A percentile compares a stretch with the other conserved stretches of the same genome.
Conservation (phyloP, 2,113 vertebrate genomes). For the Rostratula benghalensis region DNA sequence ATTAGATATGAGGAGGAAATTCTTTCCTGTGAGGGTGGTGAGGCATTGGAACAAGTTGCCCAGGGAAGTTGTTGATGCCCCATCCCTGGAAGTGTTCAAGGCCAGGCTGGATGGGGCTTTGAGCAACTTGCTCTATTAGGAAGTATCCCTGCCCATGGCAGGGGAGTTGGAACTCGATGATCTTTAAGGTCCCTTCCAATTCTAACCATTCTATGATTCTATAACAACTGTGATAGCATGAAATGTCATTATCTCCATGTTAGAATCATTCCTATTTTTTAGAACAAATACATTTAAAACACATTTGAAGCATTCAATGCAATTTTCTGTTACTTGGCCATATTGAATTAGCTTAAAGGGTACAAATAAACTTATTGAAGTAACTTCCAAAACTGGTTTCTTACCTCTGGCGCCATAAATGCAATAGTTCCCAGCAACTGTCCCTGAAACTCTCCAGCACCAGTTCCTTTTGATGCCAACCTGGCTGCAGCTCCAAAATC, state of each 20-base stretch:
- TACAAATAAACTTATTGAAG: neutral
- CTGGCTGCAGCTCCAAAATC: conserved; percentile 91
- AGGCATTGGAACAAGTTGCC: too few species aligned
- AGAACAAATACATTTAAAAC: neutral
- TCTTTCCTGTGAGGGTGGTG: too few species aligned
- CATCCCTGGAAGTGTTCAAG: too few species aligned
- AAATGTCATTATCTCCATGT: neutral
- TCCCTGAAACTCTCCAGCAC: conserved; percentile 91
- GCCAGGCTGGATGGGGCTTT: too few species aligned
- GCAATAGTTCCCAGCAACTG: conserved; percentile 90
- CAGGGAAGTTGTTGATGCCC: too few species aligned
- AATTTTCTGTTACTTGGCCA: neutral
- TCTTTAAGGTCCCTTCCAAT: too few species aligned
- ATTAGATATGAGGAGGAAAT: too few species aligned
- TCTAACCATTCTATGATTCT: too few species aligned
- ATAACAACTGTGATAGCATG: neutral
- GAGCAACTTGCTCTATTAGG: too few species aligned
- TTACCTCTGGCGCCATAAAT: conserved; percentile 93
- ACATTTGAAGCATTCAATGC: neutral
- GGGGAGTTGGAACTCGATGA: too few species aligned
- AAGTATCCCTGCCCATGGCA: too few species aligned
- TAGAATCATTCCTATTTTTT: neutral
- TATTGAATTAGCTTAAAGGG: neutral
- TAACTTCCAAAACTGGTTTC: conserved; percentile 26
- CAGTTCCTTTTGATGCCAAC: conserved; percentile 90